phyloP scores from a whole-genome alignment of 2,797 vertebrate genomes.

The Chelon auratus region DNA sequence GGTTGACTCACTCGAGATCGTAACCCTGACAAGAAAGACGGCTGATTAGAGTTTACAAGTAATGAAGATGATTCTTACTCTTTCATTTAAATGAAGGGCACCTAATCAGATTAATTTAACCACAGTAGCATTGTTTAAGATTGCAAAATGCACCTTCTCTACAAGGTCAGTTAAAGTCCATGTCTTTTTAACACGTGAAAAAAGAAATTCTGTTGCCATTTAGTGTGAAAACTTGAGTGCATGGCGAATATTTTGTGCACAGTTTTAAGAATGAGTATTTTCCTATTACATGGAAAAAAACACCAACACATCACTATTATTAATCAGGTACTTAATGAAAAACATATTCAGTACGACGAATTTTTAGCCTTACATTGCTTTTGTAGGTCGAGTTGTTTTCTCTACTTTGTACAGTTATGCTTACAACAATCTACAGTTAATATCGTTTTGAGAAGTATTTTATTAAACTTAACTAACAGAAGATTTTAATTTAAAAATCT shows the following conservation, averaged over 20 bases:
- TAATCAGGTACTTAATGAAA: too few species aligned
- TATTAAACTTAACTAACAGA: background rate
- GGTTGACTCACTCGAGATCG: constrained; percentile 65
- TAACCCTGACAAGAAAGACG: constrained; percentile 57
- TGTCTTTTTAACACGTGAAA: too few species aligned
- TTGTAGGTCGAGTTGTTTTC: too few species aligned
- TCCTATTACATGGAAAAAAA: background rate
- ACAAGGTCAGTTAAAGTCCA: background rate
- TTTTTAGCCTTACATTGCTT: too few species aligned
- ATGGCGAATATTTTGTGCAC: background rate
- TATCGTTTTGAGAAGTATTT: background rate
- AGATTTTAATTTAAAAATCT: background rate
- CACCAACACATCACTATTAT: background rate
- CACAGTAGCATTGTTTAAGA: too few species aligned
- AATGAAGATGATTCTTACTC: constrained; percentile 11
- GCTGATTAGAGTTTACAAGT: constrained; percentile 46
- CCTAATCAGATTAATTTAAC: background rate
- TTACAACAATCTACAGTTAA: background rate
- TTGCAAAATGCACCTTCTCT: background rate
- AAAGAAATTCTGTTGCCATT: too few species aligned
- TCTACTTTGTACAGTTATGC: too few species aligned
- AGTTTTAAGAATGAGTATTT: background rate
- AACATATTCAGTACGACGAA: too few species aligned
- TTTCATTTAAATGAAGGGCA: constrained; percentile 6
- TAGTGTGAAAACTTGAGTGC: background rate